These are phyloP conservation scores for Tortricodes alternella DNA, from an alignment of 2,888 invertebrate species.

Conservation along the genomic window DNA sequence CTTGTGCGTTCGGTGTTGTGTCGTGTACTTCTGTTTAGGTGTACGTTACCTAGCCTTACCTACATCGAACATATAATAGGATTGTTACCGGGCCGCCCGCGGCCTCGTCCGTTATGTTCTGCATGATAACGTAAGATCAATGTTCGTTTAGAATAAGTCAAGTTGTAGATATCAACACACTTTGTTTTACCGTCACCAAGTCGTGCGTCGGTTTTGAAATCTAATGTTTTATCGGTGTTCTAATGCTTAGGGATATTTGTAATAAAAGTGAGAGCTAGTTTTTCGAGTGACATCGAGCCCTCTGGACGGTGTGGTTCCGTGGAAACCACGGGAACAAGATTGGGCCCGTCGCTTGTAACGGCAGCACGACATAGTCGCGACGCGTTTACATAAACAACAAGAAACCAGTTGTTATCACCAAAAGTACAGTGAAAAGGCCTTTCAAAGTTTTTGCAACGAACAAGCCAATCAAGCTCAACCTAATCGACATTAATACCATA, in stretches of 20 bases:
- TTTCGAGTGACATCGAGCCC: constrained; percentile 68
- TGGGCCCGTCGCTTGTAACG: not conserved
- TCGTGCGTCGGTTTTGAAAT: constrained; percentile 50
- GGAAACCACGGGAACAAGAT: not conserved
- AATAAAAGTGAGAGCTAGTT: constrained; percentile 70
- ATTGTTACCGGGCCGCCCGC: constrained; percentile 44
- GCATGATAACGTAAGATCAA: constrained; percentile 76
- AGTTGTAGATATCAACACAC: constrained; percentile 56
- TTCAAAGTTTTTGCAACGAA: too few species aligned
- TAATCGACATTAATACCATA: too few species aligned
- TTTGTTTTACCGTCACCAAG: constrained; percentile 46
- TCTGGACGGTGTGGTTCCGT: constrained; percentile 1
- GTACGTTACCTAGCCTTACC: constrained; percentile 78
- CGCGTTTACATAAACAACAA: too few species aligned
- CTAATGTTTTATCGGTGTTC: constrained; percentile 72
- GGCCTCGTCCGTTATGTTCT: constrained; percentile 61
- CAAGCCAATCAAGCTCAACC: too few species aligned
- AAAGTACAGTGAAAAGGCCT: too few species aligned
- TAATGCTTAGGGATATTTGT: constrained; percentile 73
- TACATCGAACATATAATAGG: constrained; percentile 78
- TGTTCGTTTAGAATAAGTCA: constrained; percentile 69
- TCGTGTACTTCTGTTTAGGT: constrained; percentile 72
- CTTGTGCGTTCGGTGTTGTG: constrained; percentile 65
- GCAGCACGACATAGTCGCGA: not conserved
- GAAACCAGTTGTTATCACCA: too few species aligned